Evolutionary conservation across 2,888 invertebrate species (phyloP).

Genomic region (Metellina segmentata): DNA sequence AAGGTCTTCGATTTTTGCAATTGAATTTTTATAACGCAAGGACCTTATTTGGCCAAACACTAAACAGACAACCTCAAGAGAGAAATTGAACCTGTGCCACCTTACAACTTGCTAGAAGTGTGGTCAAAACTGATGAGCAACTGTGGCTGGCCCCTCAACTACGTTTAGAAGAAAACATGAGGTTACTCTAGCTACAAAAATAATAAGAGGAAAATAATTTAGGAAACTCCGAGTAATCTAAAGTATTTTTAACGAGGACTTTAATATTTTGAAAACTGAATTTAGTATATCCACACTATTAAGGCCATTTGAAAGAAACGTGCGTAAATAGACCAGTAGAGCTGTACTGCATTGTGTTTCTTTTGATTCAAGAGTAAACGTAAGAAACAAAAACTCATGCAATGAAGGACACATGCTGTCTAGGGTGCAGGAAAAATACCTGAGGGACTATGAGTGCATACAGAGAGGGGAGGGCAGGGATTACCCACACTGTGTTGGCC

Average conservation of each 20-base stretch:
- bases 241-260: not conserved
- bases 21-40: too few relatives aligned
- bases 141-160: too few relatives aligned
- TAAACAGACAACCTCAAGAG: too few relatives aligned
- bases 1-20: too few relatives aligned
- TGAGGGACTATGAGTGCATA: slow-evolving; percentile 77
- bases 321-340: not conserved
- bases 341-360: slow-evolving; percentile 15
- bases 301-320: not conserved
- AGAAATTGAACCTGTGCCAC: too few relatives aligned
- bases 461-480: slow-evolving; percentile 76
- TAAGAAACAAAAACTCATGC: slow-evolving; percentile 50
- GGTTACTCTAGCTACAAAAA: too few relatives aligned
- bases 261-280: not conserved
- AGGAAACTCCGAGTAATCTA: too few relatives aligned
- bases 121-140: too few relatives aligned
- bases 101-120: too few relatives aligned
- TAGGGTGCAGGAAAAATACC: slow-evolving; percentile 77
- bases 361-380: not conserved
- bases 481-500: slow-evolving; percentile 76
- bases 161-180: too few relatives aligned
- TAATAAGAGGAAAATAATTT: too few relatives aligned
- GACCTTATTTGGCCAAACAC: too few relatives aligned
- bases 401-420: slow-evolving; percentile 64
- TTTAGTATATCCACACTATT: not conserved